phyloP scores from a whole-genome alignment of 2,797 vertebrate species.

The Rachycentron canadum region DNA sequence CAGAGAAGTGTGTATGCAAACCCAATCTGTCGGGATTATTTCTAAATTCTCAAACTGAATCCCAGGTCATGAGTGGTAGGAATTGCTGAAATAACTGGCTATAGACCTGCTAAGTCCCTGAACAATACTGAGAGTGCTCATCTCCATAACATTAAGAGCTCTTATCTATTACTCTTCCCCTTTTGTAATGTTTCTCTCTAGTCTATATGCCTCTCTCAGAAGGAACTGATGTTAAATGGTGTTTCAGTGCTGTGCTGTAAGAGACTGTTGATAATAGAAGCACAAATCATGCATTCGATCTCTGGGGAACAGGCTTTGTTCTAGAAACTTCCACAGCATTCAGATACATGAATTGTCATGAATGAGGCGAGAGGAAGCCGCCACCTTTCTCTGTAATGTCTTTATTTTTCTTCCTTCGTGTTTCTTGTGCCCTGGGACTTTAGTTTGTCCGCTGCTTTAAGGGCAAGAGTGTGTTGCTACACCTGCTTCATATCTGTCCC shows the following conservation, averaged over 20 bases:
- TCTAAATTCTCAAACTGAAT: slow-evolving; percentile 40
- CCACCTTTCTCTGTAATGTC: slow-evolving; percentile 45
- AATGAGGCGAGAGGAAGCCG: slow-evolving; percentile 29
- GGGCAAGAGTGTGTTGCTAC: slow-evolving; percentile 49
- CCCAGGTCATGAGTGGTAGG: background rate
- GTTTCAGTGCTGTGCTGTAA: slow-evolving; percentile 29
- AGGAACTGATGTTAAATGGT: slow-evolving; percentile 36
- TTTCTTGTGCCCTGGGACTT: slow-evolving; percentile 38
- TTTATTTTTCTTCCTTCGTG: slow-evolving; percentile 20
- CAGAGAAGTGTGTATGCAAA: slow-evolving; percentile 8
- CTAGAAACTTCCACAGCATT: slow-evolving; percentile 46
- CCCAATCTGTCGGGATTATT: slow-evolving; percentile 34
- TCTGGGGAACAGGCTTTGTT: slow-evolving; percentile 55
- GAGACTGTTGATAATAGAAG: slow-evolving; percentile 23
- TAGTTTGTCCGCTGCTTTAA: slow-evolving; percentile 28
- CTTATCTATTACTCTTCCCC: slow-evolving; percentile 37
- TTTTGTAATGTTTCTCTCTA: slow-evolving; percentile 31
- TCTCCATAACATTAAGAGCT: slow-evolving; percentile 50
- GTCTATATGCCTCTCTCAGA: slow-evolving; percentile 23
- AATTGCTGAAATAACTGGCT: slow-evolving; percentile 31
- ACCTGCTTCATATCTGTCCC: slow-evolving; percentile 72
- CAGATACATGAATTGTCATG: slow-evolving; percentile 42
- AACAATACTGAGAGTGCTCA: slow-evolving; percentile 41
- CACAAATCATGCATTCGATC: slow-evolving; percentile 38
- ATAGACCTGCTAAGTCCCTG: slow-evolving; percentile 20